Base-by-base conservation (phyloP, 1,140 invertebrate genomes). In the Pectinophora gossypiella region DNA sequence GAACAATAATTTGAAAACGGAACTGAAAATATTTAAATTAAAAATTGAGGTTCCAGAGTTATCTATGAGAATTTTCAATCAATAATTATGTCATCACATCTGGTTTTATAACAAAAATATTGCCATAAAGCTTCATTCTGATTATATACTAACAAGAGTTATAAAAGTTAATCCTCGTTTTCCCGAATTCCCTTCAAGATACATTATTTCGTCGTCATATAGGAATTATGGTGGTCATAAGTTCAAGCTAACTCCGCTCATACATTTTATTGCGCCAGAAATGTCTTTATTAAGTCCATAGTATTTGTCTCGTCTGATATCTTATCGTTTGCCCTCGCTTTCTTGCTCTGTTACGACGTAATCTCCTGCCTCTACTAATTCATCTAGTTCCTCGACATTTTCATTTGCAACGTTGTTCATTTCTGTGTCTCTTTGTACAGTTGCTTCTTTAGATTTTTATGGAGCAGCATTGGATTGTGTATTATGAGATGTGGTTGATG, bases 141-240 rank as follows among this genome's bases (percentile, higher is more conserved):
- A n/a, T n/a, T n/a, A n/a, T n/a, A n/a, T n/a, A n/a, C n/a, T n/a
- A n/a, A n/a, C n/a, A n/a, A n/a, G n/a, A n/a, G n/a, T n/a, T n/a
- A n/a, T n/a, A n/a, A n/a, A n/a, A n/a, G n/a, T n/a, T n/a, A n/a
- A n/a, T n/a, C n/a, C n/a, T n/a, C n/a, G n/a, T n/a, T n/a, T n/a
- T n/a, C n/a, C n/a, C n/a, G n/a, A n/a, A n/a, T n/a, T n/a, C n/a
- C n/a, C 23, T 6, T 12, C 23, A 27, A 5, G 5, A 12, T 27
- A 27, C 12, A 27, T 27, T 6, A 27, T 54, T 52, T 38, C 45
- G 35, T 38, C 47, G 48, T 66, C 49, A 53, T 40, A 54, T 32
- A 36, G 38, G 53, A 53, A 49, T 61, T 62, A 67, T 62, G 51
- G 52, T 45, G 40, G 47, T 47, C 55, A 68, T 68, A 68, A 68